These are phyloP conservation scores for Hylaeus volcanicus DNA, from an alignment of 1,140 invertebrate genomes.

Conservation along the genomic window DNA sequence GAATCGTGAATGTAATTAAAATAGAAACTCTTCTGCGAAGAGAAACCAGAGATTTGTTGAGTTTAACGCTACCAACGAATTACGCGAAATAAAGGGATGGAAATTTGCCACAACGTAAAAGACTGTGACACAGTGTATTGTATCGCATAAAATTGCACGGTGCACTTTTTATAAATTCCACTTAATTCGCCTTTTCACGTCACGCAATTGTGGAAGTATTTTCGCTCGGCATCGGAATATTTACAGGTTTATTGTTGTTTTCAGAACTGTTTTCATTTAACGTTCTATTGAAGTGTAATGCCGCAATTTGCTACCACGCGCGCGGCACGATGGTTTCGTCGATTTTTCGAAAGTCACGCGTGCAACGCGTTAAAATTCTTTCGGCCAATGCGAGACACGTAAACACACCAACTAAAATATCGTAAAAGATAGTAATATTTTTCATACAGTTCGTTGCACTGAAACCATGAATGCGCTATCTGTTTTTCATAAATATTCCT, in stretches of 20 bases:
- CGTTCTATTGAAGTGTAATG: constrained; percentile 25
- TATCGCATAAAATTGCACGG: constrained; percentile 10
- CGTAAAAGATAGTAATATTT: constrained; percentile 19
- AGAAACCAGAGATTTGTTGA: background rate
- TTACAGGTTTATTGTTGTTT: constrained; percentile 35
- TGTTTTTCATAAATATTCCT: constrained; percentile 8
- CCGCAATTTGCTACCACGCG: no score
- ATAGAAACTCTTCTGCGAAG: background rate
- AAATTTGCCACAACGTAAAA: background rate
- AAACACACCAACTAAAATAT: constrained; percentile 19
- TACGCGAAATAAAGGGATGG: background rate
- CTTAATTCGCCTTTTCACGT: constrained; percentile 30
- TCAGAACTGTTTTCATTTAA: constrained; percentile 29
- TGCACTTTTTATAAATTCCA: constrained; percentile 14
- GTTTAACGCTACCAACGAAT: background rate
- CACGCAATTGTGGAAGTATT: constrained; percentile 27
- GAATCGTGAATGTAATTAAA: no score
- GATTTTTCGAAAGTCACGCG: background rate
- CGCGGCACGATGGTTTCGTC: background rate
- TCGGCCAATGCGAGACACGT: background rate
- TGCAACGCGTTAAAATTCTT: constrained; percentile 1
- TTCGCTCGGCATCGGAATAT: constrained; percentile 2
- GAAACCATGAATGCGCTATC: background rate
- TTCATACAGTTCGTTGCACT: background rate
- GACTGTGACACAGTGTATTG: background rate